phyloP scores from a whole-genome alignment of 2,113 vertebrate genomes.

The Rhadina sibilatrix region DNA sequence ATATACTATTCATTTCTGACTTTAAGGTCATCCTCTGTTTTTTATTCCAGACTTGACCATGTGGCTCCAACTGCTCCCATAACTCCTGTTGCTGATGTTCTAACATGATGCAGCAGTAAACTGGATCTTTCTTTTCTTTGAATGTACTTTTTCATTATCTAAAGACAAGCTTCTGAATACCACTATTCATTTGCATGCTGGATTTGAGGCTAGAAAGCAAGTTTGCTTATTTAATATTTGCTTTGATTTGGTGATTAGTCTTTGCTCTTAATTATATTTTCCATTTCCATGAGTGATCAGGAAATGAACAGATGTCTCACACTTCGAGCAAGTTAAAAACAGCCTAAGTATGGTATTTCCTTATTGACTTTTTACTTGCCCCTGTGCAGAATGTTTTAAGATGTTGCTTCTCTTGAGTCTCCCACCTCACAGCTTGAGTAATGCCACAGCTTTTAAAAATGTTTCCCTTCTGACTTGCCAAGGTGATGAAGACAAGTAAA shows the following conservation, averaged over 20 bases:
- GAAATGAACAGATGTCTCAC: conserved; percentile 71
- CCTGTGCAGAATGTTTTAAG: conserved; percentile 54
- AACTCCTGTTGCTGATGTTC: conserved; percentile 40
- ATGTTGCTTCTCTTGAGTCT: conserved; percentile 44
- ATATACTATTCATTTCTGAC: not conserved
- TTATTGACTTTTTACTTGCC: conserved; percentile 71
- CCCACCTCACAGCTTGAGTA: conserved; percentile 60
- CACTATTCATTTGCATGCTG: conserved; percentile 52
- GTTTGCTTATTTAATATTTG: conserved; percentile 57
- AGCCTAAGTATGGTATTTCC: conserved; percentile 72
- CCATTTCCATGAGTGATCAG: conserved; percentile 74
- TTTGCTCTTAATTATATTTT: conserved; percentile 77
- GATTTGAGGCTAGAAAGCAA: conserved; percentile 55
- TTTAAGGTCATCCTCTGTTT: conserved; percentile 17
- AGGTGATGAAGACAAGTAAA: conserved; percentile 64
- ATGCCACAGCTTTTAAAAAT: conserved; percentile 56
- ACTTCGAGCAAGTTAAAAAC: conserved; percentile 68
- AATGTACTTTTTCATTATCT: conserved; percentile 62
- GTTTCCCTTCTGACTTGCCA: conserved; percentile 56
- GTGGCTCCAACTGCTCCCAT: conserved; percentile 17
- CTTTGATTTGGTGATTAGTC: conserved; percentile 70
- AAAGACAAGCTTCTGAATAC: conserved; percentile 44
- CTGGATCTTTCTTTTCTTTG: conserved; percentile 16
- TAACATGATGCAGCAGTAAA: conserved; percentile 47
- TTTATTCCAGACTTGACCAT: conserved; percentile 34